phyloP scores from a whole-genome alignment of 2,113 vertebrate species.

The Entomyzon cyanotis region DNA sequence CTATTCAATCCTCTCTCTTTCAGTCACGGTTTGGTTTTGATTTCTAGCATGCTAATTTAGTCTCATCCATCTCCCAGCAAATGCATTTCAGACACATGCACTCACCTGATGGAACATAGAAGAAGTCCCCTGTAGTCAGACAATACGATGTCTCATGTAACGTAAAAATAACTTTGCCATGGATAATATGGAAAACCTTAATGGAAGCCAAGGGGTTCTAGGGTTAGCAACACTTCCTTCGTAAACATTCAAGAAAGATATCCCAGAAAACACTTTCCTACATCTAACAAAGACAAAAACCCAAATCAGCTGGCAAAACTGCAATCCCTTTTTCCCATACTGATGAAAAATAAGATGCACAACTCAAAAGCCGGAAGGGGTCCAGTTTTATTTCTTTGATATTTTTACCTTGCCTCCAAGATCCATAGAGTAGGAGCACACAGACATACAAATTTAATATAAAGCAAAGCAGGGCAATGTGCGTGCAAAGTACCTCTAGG shows the following conservation, averaged over 20 bases:
- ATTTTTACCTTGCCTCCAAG: background rate
- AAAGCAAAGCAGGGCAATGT: background rate
- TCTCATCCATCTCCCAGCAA: background rate
- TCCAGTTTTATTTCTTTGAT: background rate
- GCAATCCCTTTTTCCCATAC: background rate
- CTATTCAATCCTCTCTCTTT: background rate
- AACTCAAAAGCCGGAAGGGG: background rate
- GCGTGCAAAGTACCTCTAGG: background rate
- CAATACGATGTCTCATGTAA: constrained; percentile 67
- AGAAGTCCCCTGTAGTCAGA: constrained; percentile 71
- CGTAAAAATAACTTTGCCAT: constrained; percentile 67
- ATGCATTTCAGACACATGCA: background rate
- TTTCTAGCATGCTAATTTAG: background rate
- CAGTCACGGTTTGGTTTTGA: background rate
- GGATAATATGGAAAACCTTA: constrained; percentile 73
- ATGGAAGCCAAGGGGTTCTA: constrained; percentile 5
- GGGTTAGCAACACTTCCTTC: background rate
- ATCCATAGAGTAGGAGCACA: background rate
- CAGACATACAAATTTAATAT: background rate
- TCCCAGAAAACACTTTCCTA: background rate
- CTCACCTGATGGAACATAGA: constrained; percentile 79
- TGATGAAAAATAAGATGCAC: background rate
- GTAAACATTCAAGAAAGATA: background rate
- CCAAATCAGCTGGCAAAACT: background rate
- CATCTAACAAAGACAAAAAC: background rate